Conservation (phyloP, 2,797 vertebrate species). For the Sebastes cheni region DNA sequence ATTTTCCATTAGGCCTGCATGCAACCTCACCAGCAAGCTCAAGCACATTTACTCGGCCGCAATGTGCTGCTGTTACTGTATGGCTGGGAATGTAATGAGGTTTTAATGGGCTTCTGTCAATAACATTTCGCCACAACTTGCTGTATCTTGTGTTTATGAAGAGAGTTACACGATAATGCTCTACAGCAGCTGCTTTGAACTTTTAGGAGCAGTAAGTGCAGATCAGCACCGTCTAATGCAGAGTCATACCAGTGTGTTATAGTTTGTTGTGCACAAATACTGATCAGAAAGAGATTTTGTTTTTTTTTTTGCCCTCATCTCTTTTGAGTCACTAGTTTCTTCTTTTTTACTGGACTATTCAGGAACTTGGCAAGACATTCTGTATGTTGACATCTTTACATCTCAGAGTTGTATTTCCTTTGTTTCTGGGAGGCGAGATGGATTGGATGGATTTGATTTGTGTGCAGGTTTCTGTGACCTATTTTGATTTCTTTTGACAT, state of each 20-base stretch:
- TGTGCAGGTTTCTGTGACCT: no score
- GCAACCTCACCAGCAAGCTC: conserved; percentile 30
- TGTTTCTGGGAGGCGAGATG: no score
- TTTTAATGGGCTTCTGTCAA: conserved; percentile 61
- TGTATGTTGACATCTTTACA: no score
- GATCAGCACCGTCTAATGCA: background rate
- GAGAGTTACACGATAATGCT: conserved; percentile 6
- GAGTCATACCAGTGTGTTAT: background rate
- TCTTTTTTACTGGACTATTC: no score
- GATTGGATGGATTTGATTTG: no score
- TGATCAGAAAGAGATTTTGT: background rate
- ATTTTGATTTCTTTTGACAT: no score
- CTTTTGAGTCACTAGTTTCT: background rate
- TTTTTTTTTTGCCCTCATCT: background rate
- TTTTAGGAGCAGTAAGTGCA: background rate
- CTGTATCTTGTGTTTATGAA: conserved; percentile 11
- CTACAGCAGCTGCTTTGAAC: background rate
- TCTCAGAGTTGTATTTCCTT: no score
- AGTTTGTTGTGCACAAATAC: background rate
- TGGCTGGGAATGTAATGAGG: conserved; percentile 38
- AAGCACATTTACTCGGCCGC: conserved; percentile 17
- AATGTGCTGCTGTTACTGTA: conserved; percentile 34
- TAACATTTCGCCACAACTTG: conserved; percentile 37
- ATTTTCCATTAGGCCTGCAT: conserved; percentile 53
- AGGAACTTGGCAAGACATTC: no score